Evolutionary conservation across 92 coral and sea anemone species (phyloP).

Genomic region (Phenganax marumi): DNA sequence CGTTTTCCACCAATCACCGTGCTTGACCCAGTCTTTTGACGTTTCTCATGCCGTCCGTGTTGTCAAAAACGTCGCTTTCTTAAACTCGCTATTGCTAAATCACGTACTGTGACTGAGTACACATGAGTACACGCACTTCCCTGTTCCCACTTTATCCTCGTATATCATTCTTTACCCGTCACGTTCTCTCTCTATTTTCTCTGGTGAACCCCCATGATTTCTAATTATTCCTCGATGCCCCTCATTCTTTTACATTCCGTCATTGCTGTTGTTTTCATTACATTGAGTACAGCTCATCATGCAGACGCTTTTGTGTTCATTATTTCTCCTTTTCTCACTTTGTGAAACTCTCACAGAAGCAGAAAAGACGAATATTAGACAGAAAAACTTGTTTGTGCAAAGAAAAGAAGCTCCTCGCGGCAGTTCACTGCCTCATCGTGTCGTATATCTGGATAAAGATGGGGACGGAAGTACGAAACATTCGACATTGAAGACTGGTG

Average conservation of each 20-base stretch:
- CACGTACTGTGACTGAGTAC: too few species aligned
- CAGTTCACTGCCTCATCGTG: constrained; percentile 50
- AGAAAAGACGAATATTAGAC: constrained; percentile 21
- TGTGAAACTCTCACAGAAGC: not conserved
- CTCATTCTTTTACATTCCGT: not conserved
- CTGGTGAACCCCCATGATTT: too few species aligned
- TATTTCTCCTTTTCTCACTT: constrained; percentile 8
- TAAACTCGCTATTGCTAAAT: too few species aligned
- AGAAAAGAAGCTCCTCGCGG: constrained; percentile 70
- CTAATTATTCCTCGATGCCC: too few species aligned
- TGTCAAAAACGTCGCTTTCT: too few species aligned
- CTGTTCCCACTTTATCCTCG: too few species aligned
- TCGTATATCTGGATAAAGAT: not conserved
- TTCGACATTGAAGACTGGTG: not conserved
- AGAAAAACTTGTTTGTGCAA: constrained; percentile 67
- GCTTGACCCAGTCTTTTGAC: too few species aligned
- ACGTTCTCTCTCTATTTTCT: too few species aligned
- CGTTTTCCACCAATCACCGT: too few species aligned
- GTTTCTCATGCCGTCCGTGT: too few species aligned
- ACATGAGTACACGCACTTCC: too few species aligned
- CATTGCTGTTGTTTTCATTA: not conserved
- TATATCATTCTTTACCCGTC: too few species aligned
- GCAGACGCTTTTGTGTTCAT: not conserved
- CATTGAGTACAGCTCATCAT: not conserved
- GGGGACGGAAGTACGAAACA: not conserved